Conservation (phyloP, 2,113 vertebrate genomes). For the Cheirogaleus medius region DNA sequence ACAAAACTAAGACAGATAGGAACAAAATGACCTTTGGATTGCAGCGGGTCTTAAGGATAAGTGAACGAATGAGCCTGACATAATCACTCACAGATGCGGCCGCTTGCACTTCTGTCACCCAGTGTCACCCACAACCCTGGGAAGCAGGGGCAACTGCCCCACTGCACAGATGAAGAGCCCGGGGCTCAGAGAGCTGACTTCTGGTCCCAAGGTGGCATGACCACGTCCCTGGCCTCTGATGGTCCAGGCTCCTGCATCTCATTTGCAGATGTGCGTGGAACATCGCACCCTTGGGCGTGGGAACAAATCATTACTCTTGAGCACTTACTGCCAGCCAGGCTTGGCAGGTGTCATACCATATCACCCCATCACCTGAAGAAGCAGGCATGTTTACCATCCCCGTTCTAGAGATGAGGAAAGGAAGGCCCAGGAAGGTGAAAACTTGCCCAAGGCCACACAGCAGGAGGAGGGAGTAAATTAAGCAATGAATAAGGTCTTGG, state of each 20-base stretch:
- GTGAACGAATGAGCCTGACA: no score
- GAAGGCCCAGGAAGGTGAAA: background rate
- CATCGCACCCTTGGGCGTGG: accelerated
- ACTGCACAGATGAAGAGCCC: background rate
- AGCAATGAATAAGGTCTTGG: background rate
- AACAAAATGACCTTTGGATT: background rate
- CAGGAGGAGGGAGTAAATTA: background rate
- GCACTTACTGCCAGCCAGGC: no score
- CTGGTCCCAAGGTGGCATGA: background rate
- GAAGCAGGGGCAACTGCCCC: background rate
- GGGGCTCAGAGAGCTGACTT: background rate
- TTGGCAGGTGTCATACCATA: background rate
- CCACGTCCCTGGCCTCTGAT: background rate
- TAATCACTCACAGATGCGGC: background rate
- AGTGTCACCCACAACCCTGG: background rate
- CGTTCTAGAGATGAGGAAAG: background rate
- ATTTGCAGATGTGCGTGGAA: background rate
- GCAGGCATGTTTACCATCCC: background rate
- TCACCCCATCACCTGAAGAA: no score
- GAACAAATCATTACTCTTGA: background rate
- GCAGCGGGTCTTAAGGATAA: background rate
- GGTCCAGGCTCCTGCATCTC: background rate
- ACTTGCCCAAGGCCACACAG: background rate
- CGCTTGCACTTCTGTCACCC: background rate
- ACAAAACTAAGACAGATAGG: no score